A percentile compares a stretch with the other conserved stretches of the same genome.
Evolutionary conservation across 2,113 vertebrate species (phyloP).

Genomic region (Podarcis cretensis): DNA sequence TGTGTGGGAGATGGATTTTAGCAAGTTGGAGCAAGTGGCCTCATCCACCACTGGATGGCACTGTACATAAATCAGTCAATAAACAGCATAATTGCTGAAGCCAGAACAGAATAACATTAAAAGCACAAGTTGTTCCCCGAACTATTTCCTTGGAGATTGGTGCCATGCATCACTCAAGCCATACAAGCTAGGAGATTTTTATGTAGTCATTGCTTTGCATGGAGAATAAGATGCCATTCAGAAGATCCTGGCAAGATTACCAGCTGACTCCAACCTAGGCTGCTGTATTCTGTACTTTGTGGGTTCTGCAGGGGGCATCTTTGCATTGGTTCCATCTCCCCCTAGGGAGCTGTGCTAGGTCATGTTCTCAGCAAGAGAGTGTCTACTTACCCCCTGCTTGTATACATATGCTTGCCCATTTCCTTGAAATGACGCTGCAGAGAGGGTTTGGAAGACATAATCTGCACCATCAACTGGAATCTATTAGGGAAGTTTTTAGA

Average conservation of each 20-base stretch:
- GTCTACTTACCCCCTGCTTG: background rate
- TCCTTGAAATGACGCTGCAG: background rate
- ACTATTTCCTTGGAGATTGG: background rate
- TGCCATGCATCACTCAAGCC: background rate
- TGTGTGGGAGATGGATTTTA: background rate
- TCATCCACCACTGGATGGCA: slow-evolving; percentile 9
- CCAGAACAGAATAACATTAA: background rate
- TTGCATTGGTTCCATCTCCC: background rate
- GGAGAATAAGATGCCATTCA: background rate
- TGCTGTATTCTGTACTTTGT: background rate
- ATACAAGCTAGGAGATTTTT: background rate
- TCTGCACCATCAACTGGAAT: background rate
- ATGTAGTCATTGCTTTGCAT: background rate
- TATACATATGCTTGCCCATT: background rate
- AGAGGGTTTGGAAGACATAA: background rate
- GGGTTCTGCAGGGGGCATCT: background rate
- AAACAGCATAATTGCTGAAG: background rate
- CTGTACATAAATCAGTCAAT: slow-evolving; percentile 12
- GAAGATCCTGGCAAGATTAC: background rate
- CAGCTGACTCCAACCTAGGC: background rate
- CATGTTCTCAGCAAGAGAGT: background rate
- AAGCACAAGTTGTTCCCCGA: too few relatives aligned
- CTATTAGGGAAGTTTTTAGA: background rate
- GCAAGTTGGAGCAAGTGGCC: background rate
- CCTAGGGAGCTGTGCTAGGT: background rate